Evolutionary conservation across 2,888 invertebrate species (phyloP), one percentile per base, ranked within the genome.

Genomic region (Mimas tiliae): DNA sequence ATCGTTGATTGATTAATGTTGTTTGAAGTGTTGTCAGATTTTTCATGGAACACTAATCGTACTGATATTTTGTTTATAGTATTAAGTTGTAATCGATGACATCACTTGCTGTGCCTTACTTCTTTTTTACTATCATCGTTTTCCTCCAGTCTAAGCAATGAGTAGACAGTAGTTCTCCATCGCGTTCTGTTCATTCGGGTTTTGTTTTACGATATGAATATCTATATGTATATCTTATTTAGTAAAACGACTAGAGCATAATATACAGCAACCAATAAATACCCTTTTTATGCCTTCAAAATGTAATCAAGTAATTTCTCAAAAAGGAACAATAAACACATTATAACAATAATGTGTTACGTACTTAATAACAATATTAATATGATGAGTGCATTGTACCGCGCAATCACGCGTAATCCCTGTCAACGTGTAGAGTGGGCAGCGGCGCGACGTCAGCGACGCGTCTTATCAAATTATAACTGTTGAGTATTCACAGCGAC

Each of bases 381-480:
- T 38, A 38, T 38, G 38, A 38, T 38, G 38, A 38, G 64, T 45
- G 45, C 67, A 62, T 62, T 27, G 69, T 62, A 45, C 14, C 45
- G 45, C 6, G 11, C 14, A 7, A 45, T 45, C 45, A n/a, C n/a
- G n/a, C n/a, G 11, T 3, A 11, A 7, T 9, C 8, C 9, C 6
- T 7, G 38, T 27, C 27, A 27, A 4, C 27, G 27, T 27, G 27
- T 27, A 38, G 38, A 3, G 72, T 69, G n/a, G n/a, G 74, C 69
- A 69, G 55, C 11, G 34, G 38, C 16, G 38, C 6, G 19, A 11
- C 42, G 38, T 45, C 45, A 45, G 3, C 58, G 38, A 72, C 76
- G 79, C 81, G 82, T 80, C 82, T 86, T 87, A 89, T 86, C 85
- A 85, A 87, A 88, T 88, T 86, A 87, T 83, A 81, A 76, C 77